Percentiles rank a stretch among this genome's conserved stretches.
phyloP scores from a whole-genome alignment of 2,797 vertebrate genomes.

The Diglossa cyanea region DNA sequence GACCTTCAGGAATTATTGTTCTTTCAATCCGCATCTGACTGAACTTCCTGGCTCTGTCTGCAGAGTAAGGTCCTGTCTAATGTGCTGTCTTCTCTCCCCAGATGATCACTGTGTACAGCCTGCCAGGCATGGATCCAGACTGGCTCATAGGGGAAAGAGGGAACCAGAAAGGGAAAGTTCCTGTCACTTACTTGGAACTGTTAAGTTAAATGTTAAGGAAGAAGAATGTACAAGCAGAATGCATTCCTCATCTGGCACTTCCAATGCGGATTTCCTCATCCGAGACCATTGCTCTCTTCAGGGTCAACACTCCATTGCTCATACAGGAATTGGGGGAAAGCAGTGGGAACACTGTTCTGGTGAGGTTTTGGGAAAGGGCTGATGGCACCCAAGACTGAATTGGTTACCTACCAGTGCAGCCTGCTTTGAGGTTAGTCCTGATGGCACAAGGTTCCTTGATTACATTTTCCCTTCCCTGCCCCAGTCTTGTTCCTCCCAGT shows the following conservation, averaged over 20 bases:
- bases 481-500: background rate
- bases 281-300: conserved; percentile 45
- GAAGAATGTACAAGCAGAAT: conserved; percentile 36
- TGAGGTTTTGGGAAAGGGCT: background rate
- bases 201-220: conserved; percentile 81
- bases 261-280: conserved; percentile 25
- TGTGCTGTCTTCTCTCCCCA: conserved; percentile 46
- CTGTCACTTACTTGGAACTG: conserved; percentile 95
- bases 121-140: conserved; percentile 95
- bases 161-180: conserved; percentile 93
- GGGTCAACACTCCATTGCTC: conserved; percentile 39
- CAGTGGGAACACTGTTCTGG: background rate
- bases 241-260: conserved; percentile 37
- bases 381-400: background rate
- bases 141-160: conserved; percentile 94
- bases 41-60: background rate
- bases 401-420: background rate
- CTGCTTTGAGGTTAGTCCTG: conserved; percentile 15
- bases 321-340: background rate
- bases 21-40: background rate
- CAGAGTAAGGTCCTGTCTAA: background rate
- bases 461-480: background rate
- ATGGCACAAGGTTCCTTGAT: background rate
- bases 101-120: conserved; percentile 94
- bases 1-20: background rate